Evolutionary conservation across 2,888 invertebrate genomes (phyloP).

Genomic region (Campoplex capitator): DNA sequence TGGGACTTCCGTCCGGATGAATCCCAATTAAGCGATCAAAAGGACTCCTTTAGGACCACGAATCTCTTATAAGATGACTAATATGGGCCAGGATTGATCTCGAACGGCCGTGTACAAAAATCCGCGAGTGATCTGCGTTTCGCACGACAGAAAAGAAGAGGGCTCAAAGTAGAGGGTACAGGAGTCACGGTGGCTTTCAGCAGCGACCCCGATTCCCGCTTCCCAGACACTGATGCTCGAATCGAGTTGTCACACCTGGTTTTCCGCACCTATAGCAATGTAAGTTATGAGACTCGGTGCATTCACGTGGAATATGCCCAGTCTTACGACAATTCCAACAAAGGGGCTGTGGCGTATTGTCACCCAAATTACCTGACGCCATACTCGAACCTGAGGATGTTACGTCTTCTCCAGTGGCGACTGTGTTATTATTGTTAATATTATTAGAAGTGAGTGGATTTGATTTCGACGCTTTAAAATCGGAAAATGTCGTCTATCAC

Average conservation of each 20-base stretch:
- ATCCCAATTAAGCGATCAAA: background rate
- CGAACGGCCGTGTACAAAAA: background rate
- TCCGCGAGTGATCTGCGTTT: background rate
- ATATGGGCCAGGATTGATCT: no score
- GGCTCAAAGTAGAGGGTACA: background rate
- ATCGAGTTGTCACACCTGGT: background rate
- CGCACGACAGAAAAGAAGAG: background rate
- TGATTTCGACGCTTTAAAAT: background rate
- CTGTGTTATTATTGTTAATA: no score
- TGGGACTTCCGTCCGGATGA: background rate
- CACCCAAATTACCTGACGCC: no score
- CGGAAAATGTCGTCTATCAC: background rate
- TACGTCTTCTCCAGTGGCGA: no score
- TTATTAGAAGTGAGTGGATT: no score
- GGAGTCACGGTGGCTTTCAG: background rate
- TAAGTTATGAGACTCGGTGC: background rate
- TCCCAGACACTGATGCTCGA: background rate
- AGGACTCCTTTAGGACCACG: background rate
- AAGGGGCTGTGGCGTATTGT: background rate
- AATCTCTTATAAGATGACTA: background rate
- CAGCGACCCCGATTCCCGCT: background rate
- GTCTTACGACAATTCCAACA: background rate
- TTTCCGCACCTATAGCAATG: background rate
- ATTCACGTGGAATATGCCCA: background rate
- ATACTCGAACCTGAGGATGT: no score